Evolutionary conservation across 1,140 invertebrate species (phyloP).

Genomic region (Aporrectodea caliginosa): DNA sequence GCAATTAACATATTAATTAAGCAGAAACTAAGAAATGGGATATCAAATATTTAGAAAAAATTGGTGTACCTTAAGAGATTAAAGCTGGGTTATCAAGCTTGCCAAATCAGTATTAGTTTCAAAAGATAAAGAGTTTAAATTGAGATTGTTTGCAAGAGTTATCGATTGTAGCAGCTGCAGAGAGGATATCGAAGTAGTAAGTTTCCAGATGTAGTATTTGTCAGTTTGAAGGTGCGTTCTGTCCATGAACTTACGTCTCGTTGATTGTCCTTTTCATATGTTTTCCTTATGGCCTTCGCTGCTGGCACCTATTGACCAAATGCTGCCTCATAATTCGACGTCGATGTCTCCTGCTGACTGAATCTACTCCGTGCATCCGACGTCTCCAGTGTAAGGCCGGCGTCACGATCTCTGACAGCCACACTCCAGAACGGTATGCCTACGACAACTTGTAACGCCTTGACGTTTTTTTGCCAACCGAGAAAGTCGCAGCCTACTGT

Average conservation of each 20-base stretch:
- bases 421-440: slow-evolving; percentile 22
- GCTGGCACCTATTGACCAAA: background rate
- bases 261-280: background rate
- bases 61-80: too few species aligned
- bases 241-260: background rate
- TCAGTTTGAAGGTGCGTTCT: background rate
- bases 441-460: background rate
- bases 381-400: slow-evolving; percentile 18
- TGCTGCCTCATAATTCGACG: background rate
- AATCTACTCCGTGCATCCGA: background rate
- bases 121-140: too few species aligned
- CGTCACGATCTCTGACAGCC: slow-evolving; percentile 22
- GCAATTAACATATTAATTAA: too few species aligned
- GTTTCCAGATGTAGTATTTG: background rate
- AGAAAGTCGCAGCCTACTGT: background rate
- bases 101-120: too few species aligned
- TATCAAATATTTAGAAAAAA: too few species aligned
- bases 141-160: too few species aligned
- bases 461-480: background rate
- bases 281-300: background rate
- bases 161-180: too few species aligned
- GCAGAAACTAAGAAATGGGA: too few species aligned
- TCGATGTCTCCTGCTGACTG: background rate
- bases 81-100: too few species aligned
- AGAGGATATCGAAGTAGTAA: too few species aligned